Evolutionary conservation across 2,888 invertebrate genomes (phyloP).

Genomic region (Rhagium mordax): DNA sequence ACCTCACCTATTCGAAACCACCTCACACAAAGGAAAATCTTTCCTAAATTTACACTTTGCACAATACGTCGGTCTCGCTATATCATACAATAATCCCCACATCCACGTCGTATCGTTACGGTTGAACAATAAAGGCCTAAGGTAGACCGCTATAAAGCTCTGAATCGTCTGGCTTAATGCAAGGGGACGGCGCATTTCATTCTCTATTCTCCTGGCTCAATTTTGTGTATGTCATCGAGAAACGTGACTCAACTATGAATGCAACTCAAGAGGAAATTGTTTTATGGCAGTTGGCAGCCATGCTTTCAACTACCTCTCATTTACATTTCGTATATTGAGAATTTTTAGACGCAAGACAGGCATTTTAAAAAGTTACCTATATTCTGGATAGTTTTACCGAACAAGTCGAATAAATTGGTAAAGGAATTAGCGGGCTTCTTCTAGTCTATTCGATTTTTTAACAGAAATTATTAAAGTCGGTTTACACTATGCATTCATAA

Average conservation of each 20-base stretch:
- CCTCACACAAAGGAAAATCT: slow-evolving; percentile 57
- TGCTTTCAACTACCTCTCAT: slow-evolving; percentile 55
- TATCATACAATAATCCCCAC: slow-evolving; percentile 61
- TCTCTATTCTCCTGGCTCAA: slow-evolving; percentile 66
- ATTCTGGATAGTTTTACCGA: background rate
- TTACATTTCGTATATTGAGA: slow-evolving; percentile 54
- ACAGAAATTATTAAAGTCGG: too few species aligned
- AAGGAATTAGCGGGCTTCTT: background rate
- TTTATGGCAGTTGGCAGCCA: slow-evolving; percentile 63
- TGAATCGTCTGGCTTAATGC: slow-evolving; percentile 50
- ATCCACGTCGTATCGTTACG: slow-evolving; percentile 44
- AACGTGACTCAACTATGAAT: slow-evolving; percentile 69
- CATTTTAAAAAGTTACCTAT: background rate
- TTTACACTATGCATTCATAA: too few species aligned
- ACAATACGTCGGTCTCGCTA: slow-evolving; percentile 52
- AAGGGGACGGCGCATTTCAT: slow-evolving; percentile 62
- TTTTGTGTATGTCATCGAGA: slow-evolving; percentile 69
- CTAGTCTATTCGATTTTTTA: too few species aligned
- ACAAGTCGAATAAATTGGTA: background rate
- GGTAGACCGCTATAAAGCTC: slow-evolving; percentile 53
- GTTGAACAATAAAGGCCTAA: slow-evolving; percentile 56
- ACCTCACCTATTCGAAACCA: slow-evolving; percentile 60
- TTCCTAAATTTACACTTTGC: slow-evolving; percentile 60
- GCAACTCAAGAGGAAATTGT: slow-evolving; percentile 67
- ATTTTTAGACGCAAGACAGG: slow-evolving; percentile 21